Evolutionary conservation across 2,113 vertebrate genomes (phyloP), one percentile per base, ranked within the genome.

Genomic region (Gopherus evgoodei): DNA sequence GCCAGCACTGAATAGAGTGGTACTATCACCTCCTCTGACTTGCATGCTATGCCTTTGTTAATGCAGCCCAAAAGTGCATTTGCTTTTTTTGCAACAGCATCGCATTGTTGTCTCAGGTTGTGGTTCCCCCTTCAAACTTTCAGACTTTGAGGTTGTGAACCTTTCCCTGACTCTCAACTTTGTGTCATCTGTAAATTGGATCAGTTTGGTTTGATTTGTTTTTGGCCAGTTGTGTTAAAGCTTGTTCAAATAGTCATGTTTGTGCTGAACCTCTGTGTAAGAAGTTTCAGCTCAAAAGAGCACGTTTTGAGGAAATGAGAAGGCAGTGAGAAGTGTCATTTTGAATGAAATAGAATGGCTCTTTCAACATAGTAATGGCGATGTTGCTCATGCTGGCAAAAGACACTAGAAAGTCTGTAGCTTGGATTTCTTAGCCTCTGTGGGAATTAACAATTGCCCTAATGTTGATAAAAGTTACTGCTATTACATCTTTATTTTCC

Each of bases 241-340:
- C 81, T 81, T 35, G 38, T 85, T 86, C 86, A 44, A 50, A 69
- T 83, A 94, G 86, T n/a, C 62, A 0, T 35, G 82, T 75, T 85
- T 76, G 82, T 44, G 35, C 82, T 14, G 49, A 42, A 85, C 31
- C 31, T 56, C 31, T n/a, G 76, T 47, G 14, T 59, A 83, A 86
- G 82, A 89, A 0, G 54, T 82, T 88, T 78, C 35, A 2, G 47
- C 76, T 88, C 19, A 62, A 72, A 81, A 94, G 81, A 27, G 14
- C 52, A 42, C 6, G 81, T 88, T 49, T 62, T 69, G 35, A 69
- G 62, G 62, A 69, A 69, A 69, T 69, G 16, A 65, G 3, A 35
- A 65, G 31, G 86, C 76, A 11, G 3, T 1, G 89, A 11, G 14
- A 35, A 0, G 8, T 5, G 2, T 54, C 2, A 3, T 76, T 81